Percentiles rank a stretch among this genome's conserved stretches.
These are phyloP conservation scores for Eristalis intricaria DNA, from an alignment of 2,888 invertebrate genomes.

Conservation along the genomic window DNA sequence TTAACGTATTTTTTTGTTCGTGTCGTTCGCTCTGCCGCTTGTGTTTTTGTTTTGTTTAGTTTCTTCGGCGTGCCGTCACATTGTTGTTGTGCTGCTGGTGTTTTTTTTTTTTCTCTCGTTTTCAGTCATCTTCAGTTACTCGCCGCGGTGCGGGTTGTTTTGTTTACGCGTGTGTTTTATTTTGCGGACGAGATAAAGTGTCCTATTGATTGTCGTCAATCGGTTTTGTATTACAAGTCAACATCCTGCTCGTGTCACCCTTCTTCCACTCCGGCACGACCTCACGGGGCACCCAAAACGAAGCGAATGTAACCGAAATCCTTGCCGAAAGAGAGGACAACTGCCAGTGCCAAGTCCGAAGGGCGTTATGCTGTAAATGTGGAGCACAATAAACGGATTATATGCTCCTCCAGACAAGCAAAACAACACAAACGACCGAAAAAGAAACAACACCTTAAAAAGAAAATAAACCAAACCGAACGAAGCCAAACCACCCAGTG, in stretches of 20 bases:
- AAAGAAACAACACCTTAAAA: conserved; percentile 19
- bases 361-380: conserved; percentile 67
- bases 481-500: conserved; percentile 25
- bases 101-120: conserved; percentile 6
- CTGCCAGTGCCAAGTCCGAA: conserved; percentile 42
- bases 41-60: conserved; percentile 13
- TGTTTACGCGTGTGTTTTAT: conserved; percentile 29
- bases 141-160: conserved; percentile 18
- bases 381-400: conserved; percentile 69
- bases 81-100: background rate
- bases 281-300: conserved; percentile 21
- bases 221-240: conserved; percentile 57
- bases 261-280: too few relatives aligned
- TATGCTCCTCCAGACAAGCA: conserved; percentile 50
- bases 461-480: conserved; percentile 17
- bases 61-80: background rate
- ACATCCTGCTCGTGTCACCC: conserved; percentile 48
- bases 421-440: conserved; percentile 2
- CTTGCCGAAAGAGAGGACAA: conserved; percentile 36
- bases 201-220: conserved; percentile 59
- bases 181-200: conserved; percentile 34
- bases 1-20: conserved; percentile 50
- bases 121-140: background rate
- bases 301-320: conserved; percentile 18
- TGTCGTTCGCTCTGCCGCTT: background rate